A percentile compares a stretch with the other conserved stretches of the same genome.
Evolutionary conservation across 2,113 vertebrate species (phyloP).

Genomic region (Agelaius phoeniceus): DNA sequence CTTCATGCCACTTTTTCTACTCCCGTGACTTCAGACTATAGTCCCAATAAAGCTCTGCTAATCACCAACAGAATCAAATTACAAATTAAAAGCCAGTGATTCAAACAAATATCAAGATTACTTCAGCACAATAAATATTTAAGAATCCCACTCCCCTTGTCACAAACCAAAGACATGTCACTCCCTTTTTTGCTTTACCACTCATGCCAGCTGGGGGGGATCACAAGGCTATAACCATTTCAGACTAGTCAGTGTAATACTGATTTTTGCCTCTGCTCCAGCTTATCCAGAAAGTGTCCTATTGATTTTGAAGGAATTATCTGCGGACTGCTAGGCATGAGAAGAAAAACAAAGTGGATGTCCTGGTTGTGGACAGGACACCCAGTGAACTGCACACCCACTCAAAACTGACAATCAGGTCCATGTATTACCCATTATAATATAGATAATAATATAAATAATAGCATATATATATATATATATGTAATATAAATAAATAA

Average conservation of each 20-base stretch:
- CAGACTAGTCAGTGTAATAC: not conserved
- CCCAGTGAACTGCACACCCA: not conserved
- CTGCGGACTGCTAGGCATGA: not conserved
- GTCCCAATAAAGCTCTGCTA: not conserved
- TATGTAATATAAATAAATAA: not conserved
- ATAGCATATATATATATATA: no score
- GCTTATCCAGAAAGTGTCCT: slow-evolving; percentile 26
- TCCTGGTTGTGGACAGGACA: not conserved
- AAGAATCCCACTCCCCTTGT: not conserved
- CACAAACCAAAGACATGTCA: not conserved
- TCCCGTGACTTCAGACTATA: not conserved
- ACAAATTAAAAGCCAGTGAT: not conserved
- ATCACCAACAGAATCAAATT: not conserved
- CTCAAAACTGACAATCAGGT: not conserved
- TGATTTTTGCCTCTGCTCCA: slow-evolving; percentile 19
- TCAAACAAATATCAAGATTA: not conserved
- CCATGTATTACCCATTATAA: not conserved
- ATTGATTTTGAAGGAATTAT: slow-evolving; percentile 54
- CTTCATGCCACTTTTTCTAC: not conserved
- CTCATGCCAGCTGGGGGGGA: not conserved
- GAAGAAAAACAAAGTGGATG: slow-evolving; percentile 23
- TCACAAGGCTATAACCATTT: not conserved
- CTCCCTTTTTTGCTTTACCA: not conserved
- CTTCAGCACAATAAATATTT: not conserved
- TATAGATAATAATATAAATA: not conserved